Evolutionary conservation across 2,888 invertebrate genomes (phyloP).

Genomic region (Tiliacea aurago): DNA sequence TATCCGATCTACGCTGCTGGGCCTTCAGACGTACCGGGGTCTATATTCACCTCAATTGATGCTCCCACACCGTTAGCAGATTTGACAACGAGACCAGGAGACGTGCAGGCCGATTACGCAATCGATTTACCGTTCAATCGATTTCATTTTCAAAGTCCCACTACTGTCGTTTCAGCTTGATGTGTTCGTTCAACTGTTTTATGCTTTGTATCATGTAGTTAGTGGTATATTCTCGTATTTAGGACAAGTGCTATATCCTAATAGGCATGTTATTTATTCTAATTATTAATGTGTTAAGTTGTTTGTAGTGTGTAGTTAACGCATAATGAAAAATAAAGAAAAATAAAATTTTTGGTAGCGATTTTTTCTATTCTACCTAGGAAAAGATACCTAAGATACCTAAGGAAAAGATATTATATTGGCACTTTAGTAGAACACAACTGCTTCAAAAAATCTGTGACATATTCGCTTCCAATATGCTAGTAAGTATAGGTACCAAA

Average conservation of each 20-base stretch:
- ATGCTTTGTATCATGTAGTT: conserved; percentile 77
- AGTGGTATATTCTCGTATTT: conserved; percentile 79
- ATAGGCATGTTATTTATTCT: conserved; percentile 77
- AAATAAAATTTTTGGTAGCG: not conserved
- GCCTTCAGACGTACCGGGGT: conserved; percentile 66
- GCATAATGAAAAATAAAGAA: not conserved
- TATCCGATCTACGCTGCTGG: conserved; percentile 79
- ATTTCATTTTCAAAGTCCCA: conserved; percentile 88
- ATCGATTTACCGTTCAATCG: conserved; percentile 87
- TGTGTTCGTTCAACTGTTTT: conserved; percentile 79
- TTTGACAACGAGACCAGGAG: conserved; percentile 83
- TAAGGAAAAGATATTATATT: not conserved
- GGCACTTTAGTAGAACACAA: not conserved
- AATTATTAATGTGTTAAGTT: conserved; percentile 69
- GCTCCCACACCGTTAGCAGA: conserved; percentile 79
- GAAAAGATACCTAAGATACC: no score
- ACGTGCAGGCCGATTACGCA: conserved; percentile 87
- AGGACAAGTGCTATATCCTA: conserved; percentile 82
- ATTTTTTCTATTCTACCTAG: conserved; percentile 20
- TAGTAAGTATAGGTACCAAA: not conserved
- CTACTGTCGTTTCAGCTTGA: conserved; percentile 89
- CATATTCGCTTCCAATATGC: not conserved
- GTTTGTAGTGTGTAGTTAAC: conserved; percentile 34
- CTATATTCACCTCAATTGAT: conserved; percentile 77
- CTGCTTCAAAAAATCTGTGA: not conserved